Evolutionary conservation across 1,140 invertebrate species (phyloP), one percentile per base, ranked within the genome.

Genomic region (Vollenhovia emeryi): DNA sequence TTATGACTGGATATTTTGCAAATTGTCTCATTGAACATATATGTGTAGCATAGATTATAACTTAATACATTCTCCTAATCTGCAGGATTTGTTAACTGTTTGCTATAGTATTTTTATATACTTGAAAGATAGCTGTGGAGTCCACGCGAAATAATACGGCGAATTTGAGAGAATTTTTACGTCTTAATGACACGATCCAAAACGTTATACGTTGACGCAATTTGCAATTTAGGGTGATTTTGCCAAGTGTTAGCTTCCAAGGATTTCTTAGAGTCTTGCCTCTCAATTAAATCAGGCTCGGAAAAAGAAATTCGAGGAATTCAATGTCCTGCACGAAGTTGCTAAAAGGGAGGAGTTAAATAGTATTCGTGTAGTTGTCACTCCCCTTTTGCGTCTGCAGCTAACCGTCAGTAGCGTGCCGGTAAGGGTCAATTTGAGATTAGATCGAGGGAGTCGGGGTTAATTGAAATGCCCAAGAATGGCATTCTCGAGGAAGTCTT

Each of bases 401-500:
- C 15, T 45, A 71, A 76, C 13, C 59, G 60, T 27, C 36, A 45
- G 64, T 60, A 73, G 59, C 18, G 60, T 43, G 76, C 52, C 57
- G 30, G 66, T 62, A 87, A 87, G 68, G 50, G 15, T 84, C 59
- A 79, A 48, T 59, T 40, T 55, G 43, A 40, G 73, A 87, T 80
- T 84, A 78, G 57, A 84, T 87, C 74, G 68, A n/a, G 73, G 33
- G n/a, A n/a, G 73, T 66, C 59, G 80, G 50, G 36, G 85, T 86
- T 84, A 87, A 90, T 87, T 89, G 88, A 87, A 87, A 57, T 59
- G 74, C 87, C 83, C 13, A 55, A 57, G 52, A 45, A 74, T 21
- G n/a, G 2, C 11, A 40, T 40, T 57, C 33, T 57, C 1, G 8
- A 50, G 50, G 30, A 69, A 74, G 59, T 62, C 74, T n/a, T 60